Base-by-base conservation (phyloP, 2,113 vertebrate genomes). In the Notiomystis cincta region DNA sequence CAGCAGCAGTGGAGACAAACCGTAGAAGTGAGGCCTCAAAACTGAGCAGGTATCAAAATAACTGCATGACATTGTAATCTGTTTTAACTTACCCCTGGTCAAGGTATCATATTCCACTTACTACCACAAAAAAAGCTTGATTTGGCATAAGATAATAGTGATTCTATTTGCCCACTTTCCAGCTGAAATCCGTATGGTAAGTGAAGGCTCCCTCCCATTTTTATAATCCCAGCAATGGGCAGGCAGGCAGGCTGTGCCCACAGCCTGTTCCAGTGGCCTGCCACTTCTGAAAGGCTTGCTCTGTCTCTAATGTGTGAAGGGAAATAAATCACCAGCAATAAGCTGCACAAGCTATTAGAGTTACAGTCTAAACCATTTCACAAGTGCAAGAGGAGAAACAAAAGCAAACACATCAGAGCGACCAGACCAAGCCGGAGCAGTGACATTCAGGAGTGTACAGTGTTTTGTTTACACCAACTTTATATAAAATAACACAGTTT, bases 41-140 rank as follows among this genome's bases (percentile, higher is more conserved):
- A 95, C 31, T 66, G 76, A 83, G 76, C 67, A 93, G 82, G 53
- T 73, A 92, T 58, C 86, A 83, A 77, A 89, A 56, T 56, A 89
- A 88, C 71, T 92, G 76, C 38, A 58, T 22, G 60, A 70, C 76
- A 83, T 6, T 60, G 35, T 75, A 56, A 90, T 20, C 51, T 58
- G 37, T 67, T 94, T 90, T 53, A 93, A 96, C 90, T 96, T 94
- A 96, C 92, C 95, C 92, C 64, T 64, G n/a, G 61, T 53, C 60
- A 93, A 93, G 40, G 67, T 71, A 73, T 62, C 81, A 33, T 37
- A 62, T 80, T 94, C 33, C 79, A 86, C 64, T 94, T 70, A 70
- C 35, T 93, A 75, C 9, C 42, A 42, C 11, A 66, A 89, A 90
- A 72, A 16, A 72, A 84, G 37, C 37, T 92, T 30, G 65, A 92